phyloP scores from a whole-genome alignment of 1,140 invertebrate species.

The Aphaenogaster rudis region DNA sequence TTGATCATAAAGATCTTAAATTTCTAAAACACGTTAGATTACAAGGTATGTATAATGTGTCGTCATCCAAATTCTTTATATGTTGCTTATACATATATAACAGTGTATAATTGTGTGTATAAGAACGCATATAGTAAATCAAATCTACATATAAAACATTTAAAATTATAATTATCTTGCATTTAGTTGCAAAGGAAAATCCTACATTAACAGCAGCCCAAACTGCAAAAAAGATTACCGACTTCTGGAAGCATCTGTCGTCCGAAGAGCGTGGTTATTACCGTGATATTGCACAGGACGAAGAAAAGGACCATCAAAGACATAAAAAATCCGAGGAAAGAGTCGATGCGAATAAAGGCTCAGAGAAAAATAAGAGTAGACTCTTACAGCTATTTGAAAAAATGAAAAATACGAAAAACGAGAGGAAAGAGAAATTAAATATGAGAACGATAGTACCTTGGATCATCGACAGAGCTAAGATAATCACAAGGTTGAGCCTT shows the following conservation, averaged over 20 bases:
- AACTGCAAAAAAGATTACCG: constrained; percentile 81
- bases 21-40: constrained; percentile 80
- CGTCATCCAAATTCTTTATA: not conserved
- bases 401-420: constrained; percentile 75
- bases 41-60: constrained; percentile 78
- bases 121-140: not conserved
- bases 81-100: not conserved
- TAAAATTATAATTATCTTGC: constrained; percentile 44
- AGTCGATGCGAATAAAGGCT: constrained; percentile 59
- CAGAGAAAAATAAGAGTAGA: constrained; percentile 74
- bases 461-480: constrained; percentile 69
- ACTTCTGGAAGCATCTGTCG: constrained; percentile 83
- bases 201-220: constrained; percentile 82
- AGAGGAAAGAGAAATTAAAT: constrained; percentile 67
- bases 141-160: not conserved
- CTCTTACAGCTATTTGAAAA: constrained; percentile 76
- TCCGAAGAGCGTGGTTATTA: constrained; percentile 85
- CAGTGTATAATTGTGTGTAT: not conserved
- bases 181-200: constrained; percentile 77
- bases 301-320: constrained; percentile 27
- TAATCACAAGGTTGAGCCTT: constrained; percentile 62
- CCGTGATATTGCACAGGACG: constrained; percentile 78
- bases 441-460: constrained; percentile 75
- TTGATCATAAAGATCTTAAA: constrained; percentile 59
- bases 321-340: constrained; percentile 20